These are phyloP conservation scores for Macrophya alboannulata DNA, from an alignment of 2,888 invertebrate species.

Conservation along the genomic window DNA sequence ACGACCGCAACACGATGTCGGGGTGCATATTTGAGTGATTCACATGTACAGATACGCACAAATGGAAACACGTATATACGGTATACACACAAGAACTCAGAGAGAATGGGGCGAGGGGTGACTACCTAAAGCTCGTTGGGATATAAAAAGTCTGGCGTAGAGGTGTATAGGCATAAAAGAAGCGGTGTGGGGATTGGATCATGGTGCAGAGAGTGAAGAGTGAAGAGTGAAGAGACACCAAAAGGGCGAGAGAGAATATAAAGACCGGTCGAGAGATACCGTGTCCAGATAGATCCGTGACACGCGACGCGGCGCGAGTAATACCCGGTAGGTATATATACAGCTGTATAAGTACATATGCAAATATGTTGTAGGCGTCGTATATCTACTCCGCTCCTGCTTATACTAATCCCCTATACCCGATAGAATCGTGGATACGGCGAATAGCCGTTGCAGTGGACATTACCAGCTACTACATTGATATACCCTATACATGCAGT, in stretches of 20 bases:
- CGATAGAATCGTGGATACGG: not conserved
- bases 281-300: constrained; percentile 19
- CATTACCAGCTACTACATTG: not conserved
- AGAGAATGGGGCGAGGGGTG: not conserved
- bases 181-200: not conserved
- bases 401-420: constrained; percentile 1
- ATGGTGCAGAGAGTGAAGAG: too few relatives aligned
- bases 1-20: constrained; percentile 57
- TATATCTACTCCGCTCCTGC: too few relatives aligned
- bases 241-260: constrained; percentile 41
- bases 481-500: not conserved
- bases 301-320: constrained; percentile 22
- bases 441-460: not conserved
- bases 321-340: not conserved
- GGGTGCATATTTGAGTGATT: constrained; percentile 48
- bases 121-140: not conserved
- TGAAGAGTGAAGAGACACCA: not conserved
- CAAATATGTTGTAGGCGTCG: constrained; percentile 18
- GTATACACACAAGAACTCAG: not conserved
- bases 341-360: constrained; percentile 18
- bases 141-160: constrained; percentile 28
- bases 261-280: constrained; percentile 40
- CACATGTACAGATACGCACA: not conserved
- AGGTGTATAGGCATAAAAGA: constrained; percentile 4
- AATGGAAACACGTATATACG: too few relatives aligned